These are phyloP conservation scores for Todiramphus chloris DNA, from an alignment of 2,113 vertebrate species.

Conservation along the genomic window DNA sequence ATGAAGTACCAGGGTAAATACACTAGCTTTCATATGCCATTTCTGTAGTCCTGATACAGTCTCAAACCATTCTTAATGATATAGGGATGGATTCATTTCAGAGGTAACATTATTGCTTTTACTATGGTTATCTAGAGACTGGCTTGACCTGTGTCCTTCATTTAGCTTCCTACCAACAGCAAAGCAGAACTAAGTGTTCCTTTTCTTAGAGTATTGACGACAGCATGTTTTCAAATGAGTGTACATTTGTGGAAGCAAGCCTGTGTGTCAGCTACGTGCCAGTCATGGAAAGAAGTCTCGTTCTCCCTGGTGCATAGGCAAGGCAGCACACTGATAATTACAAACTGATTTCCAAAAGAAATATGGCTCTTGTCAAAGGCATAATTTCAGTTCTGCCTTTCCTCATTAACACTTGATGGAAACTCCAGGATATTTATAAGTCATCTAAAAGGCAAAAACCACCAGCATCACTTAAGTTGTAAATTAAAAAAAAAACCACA, in stretches of 20 bases:
- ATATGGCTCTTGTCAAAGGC: constrained; percentile 37
- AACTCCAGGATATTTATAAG: background rate
- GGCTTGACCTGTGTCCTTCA: background rate
- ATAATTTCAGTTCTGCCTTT: constrained; percentile 21
- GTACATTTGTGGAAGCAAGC: background rate
- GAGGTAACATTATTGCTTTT: background rate
- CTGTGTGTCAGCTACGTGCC: background rate
- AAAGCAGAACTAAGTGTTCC: background rate
- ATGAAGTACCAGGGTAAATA: background rate
- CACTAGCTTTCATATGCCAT: background rate
- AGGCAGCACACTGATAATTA: constrained; percentile 20
- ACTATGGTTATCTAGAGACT: background rate
- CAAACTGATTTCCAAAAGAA: constrained; percentile 26
- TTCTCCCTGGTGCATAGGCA: constrained; percentile 3
- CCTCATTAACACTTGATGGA: background rate
- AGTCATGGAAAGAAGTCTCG: background rate
- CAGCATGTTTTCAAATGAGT: background rate
- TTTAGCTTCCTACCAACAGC: background rate
- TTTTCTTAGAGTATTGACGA: background rate
- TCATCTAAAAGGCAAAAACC: background rate
- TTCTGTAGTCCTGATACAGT: background rate
- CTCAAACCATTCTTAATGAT: background rate
- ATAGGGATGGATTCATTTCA: background rate
- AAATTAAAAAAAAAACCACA: too few species aligned
- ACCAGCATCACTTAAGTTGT: background rate